These are phyloP conservation scores for Gadopsis marmoratus DNA, from an alignment of 2,797 vertebrate genomes.

Conservation along the genomic window DNA sequence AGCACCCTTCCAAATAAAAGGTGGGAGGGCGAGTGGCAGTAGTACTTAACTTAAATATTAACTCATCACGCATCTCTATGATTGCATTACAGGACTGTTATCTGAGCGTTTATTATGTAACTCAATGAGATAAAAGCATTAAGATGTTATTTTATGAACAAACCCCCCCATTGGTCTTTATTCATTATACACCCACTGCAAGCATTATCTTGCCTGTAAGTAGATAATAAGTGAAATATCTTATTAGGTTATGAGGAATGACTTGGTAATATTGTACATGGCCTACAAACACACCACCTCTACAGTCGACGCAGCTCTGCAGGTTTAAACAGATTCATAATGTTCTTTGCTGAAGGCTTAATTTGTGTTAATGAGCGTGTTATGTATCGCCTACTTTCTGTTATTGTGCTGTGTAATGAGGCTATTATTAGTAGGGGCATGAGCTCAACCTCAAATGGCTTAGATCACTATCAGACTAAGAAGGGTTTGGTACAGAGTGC, in stretches of 20 bases:
- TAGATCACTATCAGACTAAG: neutral
- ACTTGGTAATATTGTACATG: conserved; percentile 33
- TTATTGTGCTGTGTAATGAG: conserved; percentile 61
- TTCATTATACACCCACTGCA: conserved; percentile 31
- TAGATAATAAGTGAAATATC: conserved; percentile 58
- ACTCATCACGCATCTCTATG: conserved; percentile 19
- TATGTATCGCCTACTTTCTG: conserved; percentile 42
- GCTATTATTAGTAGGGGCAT: conserved; percentile 36
- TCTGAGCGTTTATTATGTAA: conserved; percentile 49
- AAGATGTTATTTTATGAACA: conserved; percentile 36
- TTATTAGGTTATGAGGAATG: conserved; percentile 63
- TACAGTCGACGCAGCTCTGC: conserved; percentile 21
- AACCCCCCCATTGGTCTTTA: conserved; percentile 31
- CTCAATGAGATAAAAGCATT: conserved; percentile 48
- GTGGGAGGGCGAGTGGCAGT: neutral
- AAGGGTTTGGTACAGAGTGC: neutral
- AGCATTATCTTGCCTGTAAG: conserved; percentile 47
- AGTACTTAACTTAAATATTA: conserved; percentile 7
- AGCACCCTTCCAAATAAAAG: conserved; percentile 12
- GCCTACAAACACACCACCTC: conserved; percentile 38
- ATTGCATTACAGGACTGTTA: conserved; percentile 38
- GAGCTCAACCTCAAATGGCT: conserved; percentile 2
- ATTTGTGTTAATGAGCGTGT: conserved; percentile 57
- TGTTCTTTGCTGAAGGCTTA: conserved; percentile 58
- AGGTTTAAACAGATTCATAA: conserved; percentile 62